phyloP scores from a whole-genome alignment of 2,797 vertebrate genomes.

The Darevskia mixta region DNA sequence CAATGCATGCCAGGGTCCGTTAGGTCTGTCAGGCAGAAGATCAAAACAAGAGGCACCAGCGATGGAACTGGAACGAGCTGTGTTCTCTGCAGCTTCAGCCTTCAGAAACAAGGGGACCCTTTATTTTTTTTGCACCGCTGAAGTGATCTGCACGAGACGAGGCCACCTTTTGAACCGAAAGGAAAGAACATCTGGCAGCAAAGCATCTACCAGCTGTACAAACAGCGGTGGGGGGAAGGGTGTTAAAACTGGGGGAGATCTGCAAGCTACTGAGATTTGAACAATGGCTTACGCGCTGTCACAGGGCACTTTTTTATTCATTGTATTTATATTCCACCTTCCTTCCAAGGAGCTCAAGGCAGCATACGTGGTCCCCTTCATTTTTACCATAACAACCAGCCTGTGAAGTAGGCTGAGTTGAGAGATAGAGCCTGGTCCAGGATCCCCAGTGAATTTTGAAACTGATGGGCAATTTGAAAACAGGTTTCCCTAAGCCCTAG shows the following conservation, averaged over 20 bases:
- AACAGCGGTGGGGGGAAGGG: background rate
- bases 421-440: background rate
- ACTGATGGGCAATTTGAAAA: background rate
- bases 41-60: background rate
- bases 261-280: background rate
- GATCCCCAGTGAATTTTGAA: background rate
- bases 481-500: background rate
- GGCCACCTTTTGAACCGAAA: background rate
- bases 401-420: background rate
- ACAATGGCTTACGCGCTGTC: background rate
- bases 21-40: slow-evolving; percentile 10
- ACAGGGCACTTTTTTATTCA: background rate
- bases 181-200: background rate
- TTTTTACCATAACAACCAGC: background rate
- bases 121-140: background rate
- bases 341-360: background rate
- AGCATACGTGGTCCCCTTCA: too few relatives aligned
- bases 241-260: background rate
- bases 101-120: background rate
- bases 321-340: background rate
- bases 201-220: background rate
- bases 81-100: background rate
- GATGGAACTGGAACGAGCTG: background rate
- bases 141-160: background rate
- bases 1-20: slow-evolving; percentile 2